Conservation (phyloP, 2,888 invertebrate species). For the Mayetiola destructor region DNA sequence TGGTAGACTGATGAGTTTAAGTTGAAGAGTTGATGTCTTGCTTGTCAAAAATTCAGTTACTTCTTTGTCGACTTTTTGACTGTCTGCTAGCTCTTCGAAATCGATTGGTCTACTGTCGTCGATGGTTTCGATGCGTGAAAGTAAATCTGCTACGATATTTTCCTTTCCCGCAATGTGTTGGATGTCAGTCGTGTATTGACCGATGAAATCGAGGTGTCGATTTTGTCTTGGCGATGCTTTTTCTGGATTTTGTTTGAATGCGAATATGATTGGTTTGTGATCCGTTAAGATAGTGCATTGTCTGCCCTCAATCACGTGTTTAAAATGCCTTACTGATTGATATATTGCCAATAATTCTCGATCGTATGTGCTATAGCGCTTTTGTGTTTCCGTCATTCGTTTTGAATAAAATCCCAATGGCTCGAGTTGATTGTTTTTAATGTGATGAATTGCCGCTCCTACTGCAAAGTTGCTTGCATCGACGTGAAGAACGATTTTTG, state of each 20-base stretch:
- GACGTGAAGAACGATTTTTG: too few species aligned
- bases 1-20: not conserved
- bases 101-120: not conserved
- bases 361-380: conserved; percentile 29
- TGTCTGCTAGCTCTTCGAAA: conserved; percentile 11
- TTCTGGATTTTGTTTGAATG: conserved; percentile 24
- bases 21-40: not conserved
- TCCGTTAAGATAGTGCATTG: conserved; percentile 19
- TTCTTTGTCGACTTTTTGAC: conserved; percentile 16
- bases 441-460: conserved; percentile 30
- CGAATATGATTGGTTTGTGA: conserved; percentile 22
- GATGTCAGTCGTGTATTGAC: not conserved
- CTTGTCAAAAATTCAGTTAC: conserved; percentile 10
- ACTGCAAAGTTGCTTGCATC: conserved; percentile 27
- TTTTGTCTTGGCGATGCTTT: conserved; percentile 26
- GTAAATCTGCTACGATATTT: not conserved
- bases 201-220: conserved; percentile 22
- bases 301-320: conserved; percentile 20
- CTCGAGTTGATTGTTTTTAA: conserved; percentile 21
- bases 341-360: conserved; percentile 30
- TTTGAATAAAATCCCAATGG: conserved; percentile 30
- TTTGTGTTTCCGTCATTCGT: conserved; percentile 25
- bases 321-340: conserved; percentile 24
- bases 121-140: not conserved
- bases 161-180: not conserved